Percentiles rank a stretch among this genome's conserved stretches.
phyloP scores from a whole-genome alignment of 1,140 invertebrate species.

The Heliconius melpomene region DNA sequence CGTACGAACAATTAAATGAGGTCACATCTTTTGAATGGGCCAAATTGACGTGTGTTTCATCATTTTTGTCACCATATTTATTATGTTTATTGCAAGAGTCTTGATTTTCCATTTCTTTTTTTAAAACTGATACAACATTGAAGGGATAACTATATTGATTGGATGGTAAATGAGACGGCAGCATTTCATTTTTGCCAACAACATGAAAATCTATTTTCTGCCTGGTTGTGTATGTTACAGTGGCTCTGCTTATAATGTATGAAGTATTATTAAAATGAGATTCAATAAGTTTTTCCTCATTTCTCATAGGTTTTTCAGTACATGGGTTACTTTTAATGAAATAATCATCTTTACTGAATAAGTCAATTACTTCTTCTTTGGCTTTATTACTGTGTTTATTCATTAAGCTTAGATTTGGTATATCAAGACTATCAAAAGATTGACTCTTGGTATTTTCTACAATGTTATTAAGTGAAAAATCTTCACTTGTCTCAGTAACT shows the following conservation, averaged over 20 bases:
- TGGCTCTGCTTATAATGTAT: conserved; percentile 65
- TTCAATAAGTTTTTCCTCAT: conserved; percentile 46
- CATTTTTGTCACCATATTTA: conserved; percentile 16
- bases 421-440: conserved; percentile 67
- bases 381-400: conserved; percentile 56
- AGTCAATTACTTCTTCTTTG: conserved; percentile 53
- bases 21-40: conserved; percentile 48
- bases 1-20: conserved; percentile 51
- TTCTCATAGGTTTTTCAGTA: conserved; percentile 38
- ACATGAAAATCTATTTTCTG: conserved; percentile 73
- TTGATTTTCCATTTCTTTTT: conserved; percentile 56
- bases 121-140: conserved; percentile 66
- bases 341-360: conserved; percentile 25
- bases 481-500: conserved; percentile 49
- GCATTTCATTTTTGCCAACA: conserved; percentile 51
- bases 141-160: conserved; percentile 53
- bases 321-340: not conserved
- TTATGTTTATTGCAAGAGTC: conserved; percentile 4
- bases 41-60: conserved; percentile 37
- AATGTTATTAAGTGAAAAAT: conserved; percentile 34
- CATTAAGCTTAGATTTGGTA: conserved; percentile 71
- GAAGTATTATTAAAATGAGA: conserved; percentile 48
- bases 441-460: conserved; percentile 37
- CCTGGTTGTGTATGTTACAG: conserved; percentile 70
- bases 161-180: conserved; percentile 43